Evolutionary conservation across 2,888 invertebrate genomes (phyloP), one percentile per base, ranked within the genome.

Genomic region (Proisotoma minuta): DNA sequence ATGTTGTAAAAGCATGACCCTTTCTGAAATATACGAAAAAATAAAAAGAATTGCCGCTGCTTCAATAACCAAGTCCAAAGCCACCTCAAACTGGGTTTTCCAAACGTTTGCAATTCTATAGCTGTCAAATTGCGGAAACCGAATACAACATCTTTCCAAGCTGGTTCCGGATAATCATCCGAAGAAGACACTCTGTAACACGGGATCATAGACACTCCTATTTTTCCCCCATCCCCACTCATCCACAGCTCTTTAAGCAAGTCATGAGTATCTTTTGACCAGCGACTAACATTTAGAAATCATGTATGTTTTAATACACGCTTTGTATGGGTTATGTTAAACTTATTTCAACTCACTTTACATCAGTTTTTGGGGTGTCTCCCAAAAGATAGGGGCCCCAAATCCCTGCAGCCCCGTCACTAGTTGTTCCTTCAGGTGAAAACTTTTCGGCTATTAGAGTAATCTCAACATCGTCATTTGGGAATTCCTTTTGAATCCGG

Each of bases 371-470:
- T 0, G 84, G 78, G 0, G 86, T 87, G 18, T 79, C 78, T 0
- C 82, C 79, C 8, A 85, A 48, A 8, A 75, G 76, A 75, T 83
- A 88, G 0, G 89, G 89, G 10, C 82, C 80, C 87, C 89, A 89
- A 4, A 89, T 77, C 0, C 89, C 90, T 0, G 88, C 90, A 1
- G 88, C 85, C 29, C 57, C 49, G 15, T 5, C 8, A 76, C 89
- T 89, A 0, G 89, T 89, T 0, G 89, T 89, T n/a, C n/a, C n/a
- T 60, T 85, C 77, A 0, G 89, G 89, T 18, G 85, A 81, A 65
- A 87, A 84, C 23, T 82, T 78, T n/a, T 84, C 83, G 0, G 87
- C 81, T 61, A 87, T 80, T 39, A 90, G 75, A 4, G 83, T 85
- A 5, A 90, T 84, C 75, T 84, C 72, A 15, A 75, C 74, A 15